Evolutionary conservation across 2,113 vertebrate genomes (phyloP).

Genomic region (Hemichromis elongatus): DNA sequence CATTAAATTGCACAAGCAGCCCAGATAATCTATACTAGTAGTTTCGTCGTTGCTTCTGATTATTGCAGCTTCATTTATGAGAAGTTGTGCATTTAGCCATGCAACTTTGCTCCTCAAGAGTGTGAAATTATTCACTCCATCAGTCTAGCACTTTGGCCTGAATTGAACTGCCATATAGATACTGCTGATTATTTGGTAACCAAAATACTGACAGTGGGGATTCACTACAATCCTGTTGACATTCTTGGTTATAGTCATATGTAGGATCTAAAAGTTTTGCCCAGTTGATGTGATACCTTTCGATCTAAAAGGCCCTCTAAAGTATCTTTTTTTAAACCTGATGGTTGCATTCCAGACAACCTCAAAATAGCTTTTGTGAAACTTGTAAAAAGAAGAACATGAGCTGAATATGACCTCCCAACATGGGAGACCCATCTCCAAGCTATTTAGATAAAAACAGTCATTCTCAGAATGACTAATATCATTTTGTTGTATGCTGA

Average conservation of each 20-base stretch:
- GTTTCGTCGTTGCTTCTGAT: background rate
- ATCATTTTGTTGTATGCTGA: background rate
- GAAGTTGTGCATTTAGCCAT: background rate
- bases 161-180: background rate
- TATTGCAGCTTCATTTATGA: background rate
- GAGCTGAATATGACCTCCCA: background rate
- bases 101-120: background rate
- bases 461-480: background rate
- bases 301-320: background rate
- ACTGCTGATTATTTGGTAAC: background rate
- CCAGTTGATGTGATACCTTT: background rate
- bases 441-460: background rate
- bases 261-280: background rate
- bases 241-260: background rate
- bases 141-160: background rate
- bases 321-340: too few species aligned
- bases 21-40: background rate
- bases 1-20: background rate
- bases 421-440: too few species aligned
- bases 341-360: background rate
- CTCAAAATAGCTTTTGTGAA: background rate
- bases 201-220: background rate
- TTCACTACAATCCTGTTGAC: fast-evolving
- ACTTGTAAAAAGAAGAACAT: background rate
- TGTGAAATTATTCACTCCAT: background rate